phyloP scores from a whole-genome alignment of 2,113 vertebrate genomes.

The Sapayoa aenigma region DNA sequence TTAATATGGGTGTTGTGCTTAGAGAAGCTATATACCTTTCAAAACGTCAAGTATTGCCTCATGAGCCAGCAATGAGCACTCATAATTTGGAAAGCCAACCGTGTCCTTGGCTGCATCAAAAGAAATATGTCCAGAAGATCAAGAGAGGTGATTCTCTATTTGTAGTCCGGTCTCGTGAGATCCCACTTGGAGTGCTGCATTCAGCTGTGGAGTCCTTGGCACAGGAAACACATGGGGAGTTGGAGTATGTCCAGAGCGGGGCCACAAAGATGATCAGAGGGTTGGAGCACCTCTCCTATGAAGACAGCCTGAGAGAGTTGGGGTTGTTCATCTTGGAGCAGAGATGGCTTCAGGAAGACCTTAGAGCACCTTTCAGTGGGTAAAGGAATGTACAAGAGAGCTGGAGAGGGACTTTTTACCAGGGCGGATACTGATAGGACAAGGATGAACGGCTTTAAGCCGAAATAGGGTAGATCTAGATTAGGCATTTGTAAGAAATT shows the following conservation, averaged over 20 bases:
- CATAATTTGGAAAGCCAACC: not conserved
- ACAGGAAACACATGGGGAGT: not conserved
- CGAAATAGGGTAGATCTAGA: not conserved
- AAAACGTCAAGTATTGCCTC: not conserved
- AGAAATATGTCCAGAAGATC: not conserved
- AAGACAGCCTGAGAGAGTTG: not conserved
- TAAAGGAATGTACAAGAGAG: not conserved
- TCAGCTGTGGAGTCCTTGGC: not conserved
- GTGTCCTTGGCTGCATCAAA: not conserved
- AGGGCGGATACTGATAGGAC: not conserved
- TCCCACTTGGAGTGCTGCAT: too few species aligned
- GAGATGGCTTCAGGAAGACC: not conserved
- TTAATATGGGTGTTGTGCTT: not conserved
- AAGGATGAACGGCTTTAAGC: not conserved
- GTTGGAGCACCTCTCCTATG: not conserved
- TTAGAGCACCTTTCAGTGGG: not conserved
- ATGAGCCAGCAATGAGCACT: not conserved
- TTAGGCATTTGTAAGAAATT: not conserved
- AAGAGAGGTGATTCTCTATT: not conserved
- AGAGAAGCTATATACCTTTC: not conserved
- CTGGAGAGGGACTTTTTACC: not conserved
- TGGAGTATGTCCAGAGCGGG: not conserved
- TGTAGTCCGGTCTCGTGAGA: not conserved
- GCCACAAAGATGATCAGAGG: too few species aligned
- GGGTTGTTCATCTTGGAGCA: not conserved